Base-by-base conservation (phyloP, 2,113 vertebrate genomes). In the Psilopsiagon aurifrons region DNA sequence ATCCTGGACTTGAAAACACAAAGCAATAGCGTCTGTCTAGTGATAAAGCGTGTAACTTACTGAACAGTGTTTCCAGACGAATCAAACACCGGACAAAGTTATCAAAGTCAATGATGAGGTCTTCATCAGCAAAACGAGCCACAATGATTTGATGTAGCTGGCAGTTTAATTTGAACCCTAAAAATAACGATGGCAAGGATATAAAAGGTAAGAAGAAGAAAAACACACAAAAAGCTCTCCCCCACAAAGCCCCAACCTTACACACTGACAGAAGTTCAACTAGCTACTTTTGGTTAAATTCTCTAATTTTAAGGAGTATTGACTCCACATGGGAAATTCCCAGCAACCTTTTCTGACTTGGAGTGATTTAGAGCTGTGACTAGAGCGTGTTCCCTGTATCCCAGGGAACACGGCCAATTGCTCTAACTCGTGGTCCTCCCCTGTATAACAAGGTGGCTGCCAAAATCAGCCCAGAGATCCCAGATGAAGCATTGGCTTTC, bases 41-140 rank as follows among this genome's bases (percentile, higher is more conserved):
- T 63, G 10, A 5, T 43, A 29, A 15, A 67, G 20, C 0, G 0
- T 9, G 17, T 83, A 98, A 98, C 98, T 96, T 94, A 98, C 98
- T 98, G 97, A 98, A 98, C 46, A 98, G 95, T 2, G 97, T 98
- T 91, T 98, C 98, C 43, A 98, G 97, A 13, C 98, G 98, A 64
- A 98, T 95, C 94, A 98, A 85, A 64, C 98, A 98, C 39, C 98
- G 96, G 24, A 98, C 96, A 6, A 98, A 98, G 73, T 98, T 98
- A 69, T 98, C 97, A 1, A 98, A 98, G 62, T 98, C 98, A 33
- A 98, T 97, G 88, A 96, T 57, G 43, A 98, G 97, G 16, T 98
- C 57, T 7, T 98, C 98, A 4, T 98, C 98, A 16, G 98, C 98
- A 62, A 98, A 98, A 43, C 98, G 98, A 47, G 98, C 98, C 10